A percentile compares a stretch with the other conserved stretches of the same genome.
phyloP scores from a whole-genome alignment of 1,140 invertebrate species.

The Diabrotica virgifera region DNA sequence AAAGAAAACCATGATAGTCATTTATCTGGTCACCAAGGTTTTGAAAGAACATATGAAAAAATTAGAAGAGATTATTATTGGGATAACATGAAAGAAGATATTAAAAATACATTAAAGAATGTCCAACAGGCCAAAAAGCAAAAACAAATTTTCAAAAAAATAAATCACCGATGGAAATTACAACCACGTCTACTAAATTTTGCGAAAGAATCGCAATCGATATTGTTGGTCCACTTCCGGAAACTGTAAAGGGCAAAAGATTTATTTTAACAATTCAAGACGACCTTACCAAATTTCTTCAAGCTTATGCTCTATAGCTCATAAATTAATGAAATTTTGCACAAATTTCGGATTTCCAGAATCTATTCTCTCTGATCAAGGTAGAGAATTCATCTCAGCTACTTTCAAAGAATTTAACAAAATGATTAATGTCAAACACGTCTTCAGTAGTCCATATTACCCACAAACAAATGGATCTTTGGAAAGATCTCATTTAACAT shows the following conservation, averaged over 20 bases:
- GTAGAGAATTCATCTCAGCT: conserved; percentile 38
- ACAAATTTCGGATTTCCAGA: conserved; percentile 41
- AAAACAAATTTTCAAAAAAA: conserved; percentile 33
- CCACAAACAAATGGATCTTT: conserved; percentile 44
- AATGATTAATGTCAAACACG: conserved; percentile 40
- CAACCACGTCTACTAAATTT: conserved; percentile 31
- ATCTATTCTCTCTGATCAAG: conserved; percentile 42
- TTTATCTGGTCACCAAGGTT: conserved; percentile 8
- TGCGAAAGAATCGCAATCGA: conserved; percentile 37
- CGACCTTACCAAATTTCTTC: conserved; percentile 41
- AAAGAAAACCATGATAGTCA: conserved; percentile 41
- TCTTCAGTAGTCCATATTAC: conserved; percentile 30
- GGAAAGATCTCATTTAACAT: conserved; percentile 40
- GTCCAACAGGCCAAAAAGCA: conserved; percentile 38
- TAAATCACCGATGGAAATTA: conserved; percentile 41
- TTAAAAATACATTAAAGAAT: conserved; percentile 41
- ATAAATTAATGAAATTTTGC: conserved; percentile 33
- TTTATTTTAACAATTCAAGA: conserved; percentile 44
- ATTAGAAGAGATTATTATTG: conserved; percentile 45
- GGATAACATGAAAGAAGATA: conserved; percentile 44
- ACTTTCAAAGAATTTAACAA: conserved; percentile 34
- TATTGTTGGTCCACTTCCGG: conserved; percentile 41
- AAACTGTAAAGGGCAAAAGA: conserved; percentile 30
- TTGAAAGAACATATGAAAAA: conserved; percentile 22
- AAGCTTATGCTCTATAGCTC: conserved; percentile 38